Conservation (phyloP, 1,140 invertebrate species). For the Whitmania pigra region DNA sequence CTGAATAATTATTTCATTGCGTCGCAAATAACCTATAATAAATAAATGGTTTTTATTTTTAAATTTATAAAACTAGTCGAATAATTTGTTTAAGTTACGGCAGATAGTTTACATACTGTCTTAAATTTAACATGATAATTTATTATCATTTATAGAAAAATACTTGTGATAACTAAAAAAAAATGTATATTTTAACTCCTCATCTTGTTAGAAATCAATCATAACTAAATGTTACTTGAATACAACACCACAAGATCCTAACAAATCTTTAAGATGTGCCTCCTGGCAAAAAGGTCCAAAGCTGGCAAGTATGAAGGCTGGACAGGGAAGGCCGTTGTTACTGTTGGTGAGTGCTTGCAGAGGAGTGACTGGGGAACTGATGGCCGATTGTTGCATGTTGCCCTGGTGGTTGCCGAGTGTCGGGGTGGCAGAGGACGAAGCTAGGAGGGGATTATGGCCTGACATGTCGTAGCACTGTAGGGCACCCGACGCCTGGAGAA, state of each 20-base stretch:
- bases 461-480: slow-evolving; percentile 6
- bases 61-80: too few species aligned
- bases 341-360: not conserved
- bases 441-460: not conserved
- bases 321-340: slow-evolving; percentile 7
- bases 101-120: too few species aligned
- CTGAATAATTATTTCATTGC: too few species aligned
- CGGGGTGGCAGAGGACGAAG: not conserved
- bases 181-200: too few species aligned
- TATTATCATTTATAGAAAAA: too few species aligned
- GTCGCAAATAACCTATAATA: too few species aligned
- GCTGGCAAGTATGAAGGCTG: slow-evolving; percentile 10
- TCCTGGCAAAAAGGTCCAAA: slow-evolving; percentile 2
- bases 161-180: too few species aligned
- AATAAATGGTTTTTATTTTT: too few species aligned
- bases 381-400: not conserved
- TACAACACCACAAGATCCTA: not conserved
- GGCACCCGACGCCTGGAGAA: not conserved
- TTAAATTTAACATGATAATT: too few species aligned
- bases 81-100: too few species aligned
- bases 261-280: slow-evolving; percentile 5
- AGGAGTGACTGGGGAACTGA: not conserved
- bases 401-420: not conserved
- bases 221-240: not conserved
- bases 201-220: too few species aligned